Evolutionary conservation across 1,140 invertebrate genomes (phyloP), one percentile per base, ranked within the genome.

Genomic region (Adoxophyes honmai): DNA sequence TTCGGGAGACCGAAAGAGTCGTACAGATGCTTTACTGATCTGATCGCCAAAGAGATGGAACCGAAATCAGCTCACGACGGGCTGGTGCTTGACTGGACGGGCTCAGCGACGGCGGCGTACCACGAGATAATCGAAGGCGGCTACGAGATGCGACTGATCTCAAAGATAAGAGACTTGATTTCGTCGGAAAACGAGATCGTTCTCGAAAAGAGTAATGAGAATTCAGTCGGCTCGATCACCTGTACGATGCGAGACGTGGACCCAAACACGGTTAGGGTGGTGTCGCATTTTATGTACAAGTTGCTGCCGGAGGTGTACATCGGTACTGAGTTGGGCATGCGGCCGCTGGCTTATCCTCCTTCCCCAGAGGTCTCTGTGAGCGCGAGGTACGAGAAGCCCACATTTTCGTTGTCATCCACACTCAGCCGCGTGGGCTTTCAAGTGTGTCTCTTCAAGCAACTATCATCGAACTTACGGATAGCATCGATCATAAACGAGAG

Each of bases 101-200:
- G 85, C 0, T 84, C 77, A 0, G 83, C 83, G 0, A 81, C 74
- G 0, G 85, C 83, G 9, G 78, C 78, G 0, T 88, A 88, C 55
- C 75, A 60, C 14, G 81, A 85, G 6, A 66, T 61, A 1, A 58
- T 82, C 6, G 79, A 85, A 4, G 70, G 76, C 6, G 62, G 57
- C 0, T 72, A 75, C 57, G 67, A 78, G 48, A 69, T 88, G 64
- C 60, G 73, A 10, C 54, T 88, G 4, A 80, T 74, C 4, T 83
- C 85, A 0, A 83, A 77, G 21, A 88, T 88, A 34, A 76, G 64
- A 34, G 80, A 88, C 58, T 52, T 88, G 33, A 55, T 86, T 3
- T 74, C 81, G 4, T 88, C 85, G 15, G 82, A 88, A 65, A 80
- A 75, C 0, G 85, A 88, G 57, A 48, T 86, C 18, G 64, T 75